phyloP scores from a whole-genome alignment of 1,140 invertebrate species.

The Battus philenor region DNA sequence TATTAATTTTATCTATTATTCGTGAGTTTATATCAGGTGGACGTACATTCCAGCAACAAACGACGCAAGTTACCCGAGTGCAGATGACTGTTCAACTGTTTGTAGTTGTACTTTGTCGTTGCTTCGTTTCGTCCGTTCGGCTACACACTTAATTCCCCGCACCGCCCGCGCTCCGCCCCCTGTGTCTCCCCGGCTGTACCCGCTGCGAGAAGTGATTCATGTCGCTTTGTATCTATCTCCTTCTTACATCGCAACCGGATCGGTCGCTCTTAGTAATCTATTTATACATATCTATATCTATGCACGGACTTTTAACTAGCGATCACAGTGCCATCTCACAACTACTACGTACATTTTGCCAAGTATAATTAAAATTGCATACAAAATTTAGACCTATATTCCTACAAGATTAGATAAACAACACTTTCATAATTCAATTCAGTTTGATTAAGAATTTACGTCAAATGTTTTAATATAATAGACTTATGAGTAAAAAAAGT shows the following conservation, averaged over 20 bases:
- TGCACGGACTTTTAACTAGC: conserved; percentile 67
- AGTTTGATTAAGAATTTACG: background rate
- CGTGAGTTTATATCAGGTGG: conserved; percentile 42
- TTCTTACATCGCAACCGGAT: conserved; percentile 73
- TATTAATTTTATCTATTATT: conserved; percentile 47
- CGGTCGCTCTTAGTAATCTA: conserved; percentile 73
- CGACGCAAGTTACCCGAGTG: conserved; percentile 53
- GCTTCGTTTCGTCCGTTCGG: conserved; percentile 62
- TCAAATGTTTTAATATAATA: conserved; percentile 3
- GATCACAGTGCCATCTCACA: conserved; percentile 28
- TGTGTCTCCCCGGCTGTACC: conserved; percentile 47
- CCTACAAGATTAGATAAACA: background rate
- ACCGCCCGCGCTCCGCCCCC: conserved; percentile 40
- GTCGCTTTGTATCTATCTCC: conserved; percentile 74
- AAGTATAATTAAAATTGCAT: conserved; percentile 16
- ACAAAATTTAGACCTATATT: background rate
- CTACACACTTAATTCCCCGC: conserved; percentile 43
- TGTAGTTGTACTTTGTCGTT: conserved; percentile 66
- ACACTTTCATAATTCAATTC: background rate
- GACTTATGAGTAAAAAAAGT: conserved; percentile 16
- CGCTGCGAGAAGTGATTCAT: conserved; percentile 71
- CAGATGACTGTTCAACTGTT: conserved; percentile 71
- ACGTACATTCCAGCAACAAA: conserved; percentile 38
- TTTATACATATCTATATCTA: conserved; percentile 66
- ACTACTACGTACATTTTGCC: too few species aligned